These are phyloP conservation scores for Protaetia brevitarsis DNA, from an alignment of 1,140 invertebrate species.

Conservation along the genomic window DNA sequence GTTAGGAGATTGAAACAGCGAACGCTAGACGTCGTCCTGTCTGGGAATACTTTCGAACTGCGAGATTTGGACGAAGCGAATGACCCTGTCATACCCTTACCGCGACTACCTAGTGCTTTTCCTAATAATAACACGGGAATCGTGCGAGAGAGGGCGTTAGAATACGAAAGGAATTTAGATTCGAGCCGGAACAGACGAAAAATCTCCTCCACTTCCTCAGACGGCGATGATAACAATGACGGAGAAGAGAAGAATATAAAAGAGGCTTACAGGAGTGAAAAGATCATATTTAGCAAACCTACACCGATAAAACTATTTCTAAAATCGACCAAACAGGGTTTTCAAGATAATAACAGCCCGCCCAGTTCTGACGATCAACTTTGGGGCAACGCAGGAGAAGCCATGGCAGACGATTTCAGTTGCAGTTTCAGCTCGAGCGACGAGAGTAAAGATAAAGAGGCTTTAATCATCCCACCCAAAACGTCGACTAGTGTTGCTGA, in stretches of 20 bases:
- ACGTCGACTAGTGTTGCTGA: slow-evolving; percentile 15
- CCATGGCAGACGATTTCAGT: slow-evolving; percentile 64
- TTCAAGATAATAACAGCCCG: slow-evolving; percentile 50
- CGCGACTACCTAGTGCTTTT: slow-evolving; percentile 50
- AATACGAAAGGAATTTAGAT: slow-evolving; percentile 53
- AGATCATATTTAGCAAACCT: slow-evolving; percentile 40
- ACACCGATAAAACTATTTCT: slow-evolving; percentile 37
- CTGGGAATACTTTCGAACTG: slow-evolving; percentile 59
- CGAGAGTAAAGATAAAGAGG: slow-evolving; percentile 47
- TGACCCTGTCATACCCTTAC: slow-evolving; percentile 54
- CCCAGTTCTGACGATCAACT: slow-evolving; percentile 51
- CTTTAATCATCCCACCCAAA: neutral
- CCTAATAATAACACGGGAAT: slow-evolving; percentile 45
- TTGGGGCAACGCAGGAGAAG: slow-evolving; percentile 61
- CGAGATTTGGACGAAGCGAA: slow-evolving; percentile 56
- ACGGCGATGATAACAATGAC: slow-evolving; percentile 53
- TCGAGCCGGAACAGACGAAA: slow-evolving; percentile 36
- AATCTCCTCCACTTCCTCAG: slow-evolving; percentile 54
- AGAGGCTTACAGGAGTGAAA: slow-evolving; percentile 51
- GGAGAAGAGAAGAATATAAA: slow-evolving; percentile 55
- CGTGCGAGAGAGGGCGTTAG: slow-evolving; percentile 52
- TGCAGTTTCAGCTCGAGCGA: slow-evolving; percentile 55
- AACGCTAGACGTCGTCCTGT: slow-evolving; percentile 58
- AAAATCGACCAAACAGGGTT: slow-evolving; percentile 30
- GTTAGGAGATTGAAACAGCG: slow-evolving; percentile 51